Evolutionary conservation across 2,888 invertebrate genomes (phyloP).

Genomic region (Eupithecia tripunctaria): DNA sequence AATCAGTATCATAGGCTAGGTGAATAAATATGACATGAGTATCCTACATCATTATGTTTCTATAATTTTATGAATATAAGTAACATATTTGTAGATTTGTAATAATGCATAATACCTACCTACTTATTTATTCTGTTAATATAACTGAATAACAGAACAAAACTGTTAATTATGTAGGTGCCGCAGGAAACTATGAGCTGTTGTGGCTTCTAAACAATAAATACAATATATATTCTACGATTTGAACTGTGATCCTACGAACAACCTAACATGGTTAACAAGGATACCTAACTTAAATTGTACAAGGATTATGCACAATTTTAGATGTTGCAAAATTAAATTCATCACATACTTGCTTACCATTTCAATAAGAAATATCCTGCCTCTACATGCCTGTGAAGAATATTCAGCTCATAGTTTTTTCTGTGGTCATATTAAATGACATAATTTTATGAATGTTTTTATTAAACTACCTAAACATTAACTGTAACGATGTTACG

Average conservation of each 20-base stretch:
- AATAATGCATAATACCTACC: slow-evolving; percentile 45
- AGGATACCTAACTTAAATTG: background rate
- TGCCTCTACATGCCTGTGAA: background rate
- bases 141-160: slow-evolving; percentile 34
- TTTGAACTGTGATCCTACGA: background rate
- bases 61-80: slow-evolving; percentile 60
- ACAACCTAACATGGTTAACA: background rate
- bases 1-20: slow-evolving; percentile 83
- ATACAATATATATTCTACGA: background rate
- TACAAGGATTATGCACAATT: background rate
- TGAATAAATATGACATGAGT: slow-evolving; percentile 77
- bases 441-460: background rate
- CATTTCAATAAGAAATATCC: background rate
- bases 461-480: slow-evolving; percentile 12
- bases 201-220: background rate
- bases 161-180: slow-evolving; percentile 43
- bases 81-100: slow-evolving; percentile 51
- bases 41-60: slow-evolving; percentile 65
- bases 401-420: slow-evolving; percentile 9
- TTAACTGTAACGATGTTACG: slow-evolving; percentile 10
- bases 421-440: slow-evolving; percentile 17
- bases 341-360: background rate
- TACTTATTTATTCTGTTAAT: slow-evolving; percentile 46
- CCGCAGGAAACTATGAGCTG: slow-evolving; percentile 53
- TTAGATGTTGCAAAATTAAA: background rate